These are phyloP conservation scores for Falco peregrinus DNA, from an alignment of 2,797 vertebrate genomes.

Conservation along the genomic window DNA sequence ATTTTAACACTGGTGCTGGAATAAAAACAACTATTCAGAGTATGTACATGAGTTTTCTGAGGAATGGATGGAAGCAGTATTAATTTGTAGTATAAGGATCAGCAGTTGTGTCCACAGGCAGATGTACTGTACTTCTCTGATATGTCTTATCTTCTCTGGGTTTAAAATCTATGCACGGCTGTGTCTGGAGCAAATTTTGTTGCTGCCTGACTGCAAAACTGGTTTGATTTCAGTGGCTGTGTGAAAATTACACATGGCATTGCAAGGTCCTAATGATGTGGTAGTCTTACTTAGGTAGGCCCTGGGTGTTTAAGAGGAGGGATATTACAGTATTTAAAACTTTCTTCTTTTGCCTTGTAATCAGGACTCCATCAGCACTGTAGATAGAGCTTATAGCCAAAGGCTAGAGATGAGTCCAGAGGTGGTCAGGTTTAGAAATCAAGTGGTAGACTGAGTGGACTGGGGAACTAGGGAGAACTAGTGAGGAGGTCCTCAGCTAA, in stretches of 20 bases:
- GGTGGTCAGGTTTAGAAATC: neutral
- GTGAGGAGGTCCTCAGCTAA: neutral
- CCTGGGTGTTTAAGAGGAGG: neutral
- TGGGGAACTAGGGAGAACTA: neutral
- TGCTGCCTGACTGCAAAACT: neutral
- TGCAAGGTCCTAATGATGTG: neutral
- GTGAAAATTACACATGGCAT: neutral
- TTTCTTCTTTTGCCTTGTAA: neutral
- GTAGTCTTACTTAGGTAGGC: neutral
- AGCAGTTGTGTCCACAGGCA: neutral
- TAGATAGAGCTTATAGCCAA: neutral
- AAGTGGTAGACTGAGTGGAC: neutral
- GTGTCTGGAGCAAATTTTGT: neutral
- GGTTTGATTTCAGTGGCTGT: neutral
- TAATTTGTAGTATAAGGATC: neutral
- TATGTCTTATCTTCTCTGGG: neutral
- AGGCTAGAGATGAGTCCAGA: neutral
- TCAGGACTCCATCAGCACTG: neutral
- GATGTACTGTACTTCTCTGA: neutral
- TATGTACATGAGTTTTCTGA: neutral
- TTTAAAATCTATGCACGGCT: neutral
- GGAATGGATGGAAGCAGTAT: neutral
- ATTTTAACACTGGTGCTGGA: neutral
- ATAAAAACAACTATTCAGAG: neutral
- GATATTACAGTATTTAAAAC: neutral